Evolutionary conservation across 2,888 invertebrate genomes (phyloP), one percentile per base, ranked within the genome.

Genomic region (Drosophila antonietae): DNA sequence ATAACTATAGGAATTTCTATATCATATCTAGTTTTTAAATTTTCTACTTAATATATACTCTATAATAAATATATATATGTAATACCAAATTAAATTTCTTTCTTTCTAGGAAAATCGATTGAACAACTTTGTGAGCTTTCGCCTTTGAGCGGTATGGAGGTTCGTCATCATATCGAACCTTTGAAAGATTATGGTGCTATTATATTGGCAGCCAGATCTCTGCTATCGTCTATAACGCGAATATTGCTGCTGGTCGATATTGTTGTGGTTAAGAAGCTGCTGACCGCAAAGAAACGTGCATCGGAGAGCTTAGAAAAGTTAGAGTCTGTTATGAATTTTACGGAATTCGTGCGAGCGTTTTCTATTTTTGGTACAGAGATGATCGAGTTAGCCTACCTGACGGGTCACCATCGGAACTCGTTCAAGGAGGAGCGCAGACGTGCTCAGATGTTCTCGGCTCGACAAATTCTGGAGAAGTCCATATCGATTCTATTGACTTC

Each of bases 331-430:
- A 96, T 96, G 83, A 97, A 97, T 93, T 97, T 97, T 92, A 98
- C 98, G 59, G 99, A 99, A 93, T 99, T 99, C 93, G 99, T 99
- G 66, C 97, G 98, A 92, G 98, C 98, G 28, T 99, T 99, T 94
- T 98, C 98, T 82, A 98, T 98, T 93, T 99, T 99, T 93, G 99
- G 99, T 46, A 97, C 97, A 28, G 98, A 99, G 93, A 99, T 99
- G 99, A 98, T 99, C 78, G 99, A 99, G 92, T 94, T 99, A 83
- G 99, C 99, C 31, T 97, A 99, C 92, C 94, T 99, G 70, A 98
- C 98, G 23, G 98, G 92, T 43, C 95, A 95, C 90, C 93, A 95
- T 73, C 94, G 96, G 89, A 98, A 97, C 90, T 98, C 97, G 91
- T 94, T 97, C 66, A 96, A 97, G 88, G 98, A 98, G 93, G 99